These are phyloP conservation scores for Nephrotoma appendiculata DNA, from an alignment of 2,888 invertebrate genomes.

Conservation along the genomic window DNA sequence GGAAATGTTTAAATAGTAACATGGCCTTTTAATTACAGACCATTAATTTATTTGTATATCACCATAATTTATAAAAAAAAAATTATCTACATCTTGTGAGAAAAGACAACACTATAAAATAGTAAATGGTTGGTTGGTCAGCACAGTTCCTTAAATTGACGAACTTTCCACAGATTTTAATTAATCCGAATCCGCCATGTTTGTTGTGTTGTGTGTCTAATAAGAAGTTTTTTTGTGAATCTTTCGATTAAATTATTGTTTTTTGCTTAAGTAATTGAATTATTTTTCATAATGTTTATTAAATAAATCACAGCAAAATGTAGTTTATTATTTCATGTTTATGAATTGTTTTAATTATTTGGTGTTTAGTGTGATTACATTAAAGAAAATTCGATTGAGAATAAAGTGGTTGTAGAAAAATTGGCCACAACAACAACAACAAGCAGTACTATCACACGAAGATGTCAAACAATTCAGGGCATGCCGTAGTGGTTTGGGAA, in stretches of 20 bases:
- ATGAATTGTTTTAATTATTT: neutral
- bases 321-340: neutral
- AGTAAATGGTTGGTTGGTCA: neutral
- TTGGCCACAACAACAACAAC: neutral
- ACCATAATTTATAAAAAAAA: no score
- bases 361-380: neutral
- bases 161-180: neutral
- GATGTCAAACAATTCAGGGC: slow-evolving; percentile 12
- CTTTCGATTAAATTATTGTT: neutral
- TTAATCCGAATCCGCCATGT: neutral
- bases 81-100: no score
- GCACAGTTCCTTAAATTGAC: neutral
- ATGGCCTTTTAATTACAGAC: no score
- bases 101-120: no score
- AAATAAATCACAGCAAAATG: neutral
- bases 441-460: neutral
- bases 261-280: neutral
- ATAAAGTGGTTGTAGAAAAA: neutral
- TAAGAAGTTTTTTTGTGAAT: neutral
- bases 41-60: no score
- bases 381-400: neutral
- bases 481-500: slow-evolving; percentile 34
- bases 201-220: slow-evolving; percentile 1
- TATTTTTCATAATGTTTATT: neutral
- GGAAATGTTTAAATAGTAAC: no score